Percentiles rank a stretch among this genome's conserved stretches.
Evolutionary conservation across 2,888 invertebrate species (phyloP).

Genomic region (Quadriops clusia): DNA sequence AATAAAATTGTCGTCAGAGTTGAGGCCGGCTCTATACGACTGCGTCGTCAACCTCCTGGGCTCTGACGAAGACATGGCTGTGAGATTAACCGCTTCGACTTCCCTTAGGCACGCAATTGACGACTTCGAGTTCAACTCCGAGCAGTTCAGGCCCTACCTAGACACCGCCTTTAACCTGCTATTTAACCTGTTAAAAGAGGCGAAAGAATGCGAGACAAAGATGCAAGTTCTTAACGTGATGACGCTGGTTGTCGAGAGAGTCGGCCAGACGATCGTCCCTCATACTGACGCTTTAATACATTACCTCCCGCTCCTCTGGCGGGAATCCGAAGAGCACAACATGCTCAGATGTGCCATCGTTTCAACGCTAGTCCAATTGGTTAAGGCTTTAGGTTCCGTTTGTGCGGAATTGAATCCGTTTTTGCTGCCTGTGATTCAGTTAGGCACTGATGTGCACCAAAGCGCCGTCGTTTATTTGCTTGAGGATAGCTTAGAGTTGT

Average conservation of each 20-base stretch:
- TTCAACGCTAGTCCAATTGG: conserved; percentile 72
- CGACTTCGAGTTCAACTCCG: conserved; percentile 83
- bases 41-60: conserved; percentile 62
- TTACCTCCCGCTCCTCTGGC: conserved; percentile 82
- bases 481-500: conserved; percentile 85
- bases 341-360: conserved; percentile 88
- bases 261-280: conserved; percentile 62
- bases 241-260: conserved; percentile 79
- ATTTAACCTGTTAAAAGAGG: conserved; percentile 75
- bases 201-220: conserved; percentile 87
- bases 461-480: conserved; percentile 78
- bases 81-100: conserved; percentile 75
- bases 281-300: conserved; percentile 60
- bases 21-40: conserved; percentile 72
- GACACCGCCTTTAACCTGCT: conserved; percentile 67
- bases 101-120: conserved; percentile 76
- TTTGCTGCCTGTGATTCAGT: conserved; percentile 53
- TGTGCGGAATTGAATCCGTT: conserved; percentile 46
- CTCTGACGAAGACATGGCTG: conserved; percentile 74
- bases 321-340: conserved; percentile 74
- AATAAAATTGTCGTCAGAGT: conserved; percentile 68
- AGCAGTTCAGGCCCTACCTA: conserved; percentile 75
- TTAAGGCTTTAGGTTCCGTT: conserved; percentile 55
- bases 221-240: conserved; percentile 86
- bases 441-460: conserved; percentile 68